These are phyloP conservation scores for Limnephilus rhombicus DNA, from an alignment of 2,888 invertebrate species.

Conservation along the genomic window DNA sequence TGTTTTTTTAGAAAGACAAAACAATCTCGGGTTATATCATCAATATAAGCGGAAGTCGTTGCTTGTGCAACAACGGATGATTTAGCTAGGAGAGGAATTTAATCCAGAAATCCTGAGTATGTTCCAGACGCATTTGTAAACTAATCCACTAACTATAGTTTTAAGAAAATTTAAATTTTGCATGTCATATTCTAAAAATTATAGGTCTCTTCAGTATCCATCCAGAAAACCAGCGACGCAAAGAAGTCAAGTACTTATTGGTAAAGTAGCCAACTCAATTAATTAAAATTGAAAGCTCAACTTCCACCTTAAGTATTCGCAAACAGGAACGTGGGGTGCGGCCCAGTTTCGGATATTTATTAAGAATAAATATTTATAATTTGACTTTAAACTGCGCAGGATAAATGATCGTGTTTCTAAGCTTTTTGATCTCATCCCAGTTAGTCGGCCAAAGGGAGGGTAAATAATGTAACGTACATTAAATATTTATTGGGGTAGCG, in stretches of 20 bases:
- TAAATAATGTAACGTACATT: slow-evolving; percentile 47
- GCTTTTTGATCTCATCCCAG: slow-evolving; percentile 41
- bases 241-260: not conserved
- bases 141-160: too few species aligned
- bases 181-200: not conserved
- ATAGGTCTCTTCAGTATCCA: not conserved
- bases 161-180: too few species aligned
- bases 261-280: not conserved
- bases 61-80: too few species aligned
- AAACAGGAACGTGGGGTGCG: not conserved
- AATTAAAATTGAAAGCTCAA: slow-evolving; percentile 3
- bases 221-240: not conserved
- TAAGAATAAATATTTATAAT: slow-evolving; percentile 48
- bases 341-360: slow-evolving; percentile 6
- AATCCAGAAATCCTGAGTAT: too few species aligned
- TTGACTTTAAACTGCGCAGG: slow-evolving; percentile 45
- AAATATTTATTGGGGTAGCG: slow-evolving; percentile 46
- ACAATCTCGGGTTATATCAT: too few species aligned
- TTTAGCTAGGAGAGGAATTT: too few species aligned
- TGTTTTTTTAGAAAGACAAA: too few species aligned
- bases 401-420: slow-evolving; percentile 36
- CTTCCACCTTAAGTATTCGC: not conserved
- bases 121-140: too few species aligned
- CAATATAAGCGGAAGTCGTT: too few species aligned
- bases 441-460: slow-evolving; percentile 8